Evolutionary conservation across 2,797 vertebrate species (phyloP), one percentile per base, ranked within the genome.

Genomic region (Apogon hyalosoma): DNA sequence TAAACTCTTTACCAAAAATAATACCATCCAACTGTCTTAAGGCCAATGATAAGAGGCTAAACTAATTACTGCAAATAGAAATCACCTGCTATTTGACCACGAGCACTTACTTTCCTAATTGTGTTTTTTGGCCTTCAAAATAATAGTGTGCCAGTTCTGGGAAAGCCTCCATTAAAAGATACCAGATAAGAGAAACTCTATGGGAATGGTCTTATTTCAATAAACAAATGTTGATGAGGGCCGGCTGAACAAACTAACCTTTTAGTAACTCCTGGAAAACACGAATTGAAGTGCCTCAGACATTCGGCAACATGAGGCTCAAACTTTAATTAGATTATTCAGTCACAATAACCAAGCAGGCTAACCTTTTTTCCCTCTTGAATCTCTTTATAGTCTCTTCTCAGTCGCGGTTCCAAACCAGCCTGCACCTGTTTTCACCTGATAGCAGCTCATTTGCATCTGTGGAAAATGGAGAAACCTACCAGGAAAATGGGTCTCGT

Each of bases 341-440:
- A 1, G 7, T n/a, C 7, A 9, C 3, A 1, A 3, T 9, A 1
- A 46, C 0, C 2, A 7, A 46, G 54, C 76, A 63, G 70, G 75
- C 57, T 41, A 12, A 52, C 0, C 71, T 68, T 28, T 28, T 28
- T 28, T 0, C 2, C 7, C 0, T 1, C 13, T 24, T 42, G 39
- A 9, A 0, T 6, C 1, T 46, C 0, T 41, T 45, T 1, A 1
- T 0, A n/a, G 12, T 0, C 40, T 0, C 24, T 7, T 13, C 40
- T 14, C n/a, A 14, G 21, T 43, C 7, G 59, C 16, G 53, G 6
- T 55, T 33, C 33, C 18, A 62, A 53, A 0, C 0, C 52, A 13
- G 9, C 18, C 40, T 73, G 54, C 84, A 86, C 83, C 83, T 89
- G 85, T 65, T 28, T 1, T 36, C 3, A 21, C 9, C 3, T 11